These are phyloP conservation scores for Cyphomyrus discorhynchus DNA, from an alignment of 2,113 vertebrate genomes.

Conservation along the genomic window DNA sequence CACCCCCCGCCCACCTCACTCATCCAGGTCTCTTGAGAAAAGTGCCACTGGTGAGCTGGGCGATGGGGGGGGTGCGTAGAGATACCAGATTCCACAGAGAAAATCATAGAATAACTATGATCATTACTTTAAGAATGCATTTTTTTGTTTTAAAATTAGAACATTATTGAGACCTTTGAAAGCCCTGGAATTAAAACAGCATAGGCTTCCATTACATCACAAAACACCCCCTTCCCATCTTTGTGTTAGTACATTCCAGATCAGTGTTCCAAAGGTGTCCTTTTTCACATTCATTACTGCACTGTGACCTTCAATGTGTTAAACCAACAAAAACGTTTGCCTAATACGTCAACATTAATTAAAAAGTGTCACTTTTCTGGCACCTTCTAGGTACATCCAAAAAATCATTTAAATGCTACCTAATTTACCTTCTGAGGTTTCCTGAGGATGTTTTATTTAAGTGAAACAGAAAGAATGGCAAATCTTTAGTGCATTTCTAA, in stretches of 20 bases:
- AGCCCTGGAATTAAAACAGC: background rate
- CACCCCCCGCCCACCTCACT: background rate
- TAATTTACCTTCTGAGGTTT: background rate
- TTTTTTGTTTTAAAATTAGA: background rate
- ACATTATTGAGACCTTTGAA: background rate
- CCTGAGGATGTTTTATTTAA: background rate
- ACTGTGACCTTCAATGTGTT: slow-evolving; percentile 8
- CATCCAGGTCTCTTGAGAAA: background rate
- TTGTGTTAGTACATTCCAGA: slow-evolving; percentile 16
- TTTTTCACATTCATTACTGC: slow-evolving; percentile 26
- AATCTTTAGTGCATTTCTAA: background rate
- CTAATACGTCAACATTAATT: background rate
- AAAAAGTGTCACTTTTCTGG: background rate
- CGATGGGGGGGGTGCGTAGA: background rate
- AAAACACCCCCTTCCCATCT: slow-evolving; percentile 1
- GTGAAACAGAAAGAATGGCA: background rate
- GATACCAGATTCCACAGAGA: background rate
- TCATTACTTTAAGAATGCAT: background rate
- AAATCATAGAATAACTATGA: background rate
- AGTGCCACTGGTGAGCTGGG: background rate
- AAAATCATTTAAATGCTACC: background rate
- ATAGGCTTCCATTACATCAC: background rate
- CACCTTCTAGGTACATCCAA: background rate
- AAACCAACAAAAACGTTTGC: background rate
- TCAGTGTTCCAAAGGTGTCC: background rate